Base-by-base conservation (phyloP, 2,888 invertebrate species). In the Hypolimnas misippus region DNA sequence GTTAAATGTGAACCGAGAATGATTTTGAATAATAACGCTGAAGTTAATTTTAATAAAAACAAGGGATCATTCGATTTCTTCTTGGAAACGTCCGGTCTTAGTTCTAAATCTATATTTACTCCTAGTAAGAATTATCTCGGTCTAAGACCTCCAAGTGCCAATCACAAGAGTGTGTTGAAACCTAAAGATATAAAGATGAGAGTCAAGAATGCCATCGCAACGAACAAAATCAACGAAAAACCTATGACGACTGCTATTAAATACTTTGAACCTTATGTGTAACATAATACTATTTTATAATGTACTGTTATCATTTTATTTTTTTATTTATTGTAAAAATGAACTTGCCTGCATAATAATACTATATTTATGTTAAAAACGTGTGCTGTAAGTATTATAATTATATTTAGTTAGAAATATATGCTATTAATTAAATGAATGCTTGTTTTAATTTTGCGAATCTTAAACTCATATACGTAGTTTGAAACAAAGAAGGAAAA, bases 151-250 rank as follows among this genome's bases (percentile, higher is more conserved):
- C 93, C 96, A 55, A 96, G 94, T 79, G 90, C 87, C 69, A 96
- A 96, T 80, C 96, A 96, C 77, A 95, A 95, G 76, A 95, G 93
- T 75, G 95, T 96, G 79, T 82, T 96, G 62, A 96, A 96, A 76
- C 96, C 96, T 63, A 96, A 94, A 82, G 96, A 96, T 79, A 93
- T 96, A 46, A 96, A 96, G 78, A 94, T 96, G 87, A 93, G 96
- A 74, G 95, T 94, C 57, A 95, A 94, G 77, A 94, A 94, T 70
- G 93, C 93, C 72, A 93, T 94, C 67, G 88, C 93, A 75, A 93
- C 93, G 88, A 92, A 92, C 83, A 92, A 91, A 87, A 86, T 89
- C 87, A 92, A 91, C 87, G 92, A 92, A 78, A 91, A 91, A 77
- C 79, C 92, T 78, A 91, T 90, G 89, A 92, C 92, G 80, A 92